These are phyloP conservation scores for Chondrosia reniformis DNA, from an alignment of 37 sponge, comb jelly and placozoan species.

Conservation along the genomic window DNA sequence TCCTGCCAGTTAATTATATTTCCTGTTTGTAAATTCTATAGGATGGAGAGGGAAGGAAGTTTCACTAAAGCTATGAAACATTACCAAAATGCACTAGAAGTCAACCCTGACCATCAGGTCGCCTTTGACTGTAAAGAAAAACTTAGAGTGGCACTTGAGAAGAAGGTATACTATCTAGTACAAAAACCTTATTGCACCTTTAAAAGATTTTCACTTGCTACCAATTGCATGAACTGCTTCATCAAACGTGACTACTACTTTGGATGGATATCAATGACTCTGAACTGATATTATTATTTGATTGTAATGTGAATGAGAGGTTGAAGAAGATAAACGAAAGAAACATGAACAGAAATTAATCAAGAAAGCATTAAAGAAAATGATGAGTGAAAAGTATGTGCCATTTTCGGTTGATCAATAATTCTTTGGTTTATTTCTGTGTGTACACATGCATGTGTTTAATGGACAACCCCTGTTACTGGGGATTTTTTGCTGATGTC, in stretches of 20 bases:
- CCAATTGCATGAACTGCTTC: no score
- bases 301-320: conserved; percentile 6
- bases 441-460: no score
- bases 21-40: neutral
- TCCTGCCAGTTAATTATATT: neutral
- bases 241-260: no score
- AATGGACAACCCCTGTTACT: no score
- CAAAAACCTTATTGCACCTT: no score
- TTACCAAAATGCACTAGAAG: neutral
- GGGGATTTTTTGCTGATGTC: no score
- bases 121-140: neutral
- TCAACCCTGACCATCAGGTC: neutral
- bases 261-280: no score
- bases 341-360: conserved; percentile 42
- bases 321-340: conserved; percentile 37
- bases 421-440: no score
- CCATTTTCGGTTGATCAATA: no score
- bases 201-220: no score
- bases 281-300: no score
- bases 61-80: neutral
- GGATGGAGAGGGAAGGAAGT: neutral
- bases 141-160: neutral
- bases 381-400: conserved; percentile 4
- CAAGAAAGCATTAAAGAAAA: conserved; percentile 36
- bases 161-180: no score